These are phyloP conservation scores for Camponotus pennsylvanicus DNA, from an alignment of 1,140 invertebrate genomes.

Conservation along the genomic window DNA sequence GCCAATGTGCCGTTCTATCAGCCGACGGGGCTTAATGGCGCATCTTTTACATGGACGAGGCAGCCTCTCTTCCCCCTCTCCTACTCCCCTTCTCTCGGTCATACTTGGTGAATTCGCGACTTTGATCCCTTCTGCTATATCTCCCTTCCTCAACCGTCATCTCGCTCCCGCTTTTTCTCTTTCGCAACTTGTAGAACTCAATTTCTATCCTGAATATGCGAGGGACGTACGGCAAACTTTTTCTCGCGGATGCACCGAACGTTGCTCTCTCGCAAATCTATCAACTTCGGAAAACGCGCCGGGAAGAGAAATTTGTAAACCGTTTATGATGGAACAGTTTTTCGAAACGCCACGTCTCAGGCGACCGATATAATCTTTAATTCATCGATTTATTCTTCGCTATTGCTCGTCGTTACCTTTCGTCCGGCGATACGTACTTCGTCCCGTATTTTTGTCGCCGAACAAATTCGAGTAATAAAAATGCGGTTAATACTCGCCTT, in stretches of 20 bases:
- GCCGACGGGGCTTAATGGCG: slow-evolving; percentile 60
- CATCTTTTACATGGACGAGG: slow-evolving; percentile 59
- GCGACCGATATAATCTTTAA: slow-evolving; percentile 22
- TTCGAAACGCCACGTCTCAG: background rate
- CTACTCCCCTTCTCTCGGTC: background rate
- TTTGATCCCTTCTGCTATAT: slow-evolving; percentile 64
- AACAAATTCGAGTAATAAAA: background rate
- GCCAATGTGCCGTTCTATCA: slow-evolving; percentile 42
- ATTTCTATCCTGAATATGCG: slow-evolving; percentile 66
- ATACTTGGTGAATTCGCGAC: slow-evolving; percentile 61
- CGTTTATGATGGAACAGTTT: slow-evolving; percentile 36
- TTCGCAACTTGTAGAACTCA: slow-evolving; percentile 65
- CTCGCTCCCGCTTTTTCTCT: background rate
- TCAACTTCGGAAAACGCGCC: slow-evolving; percentile 28
- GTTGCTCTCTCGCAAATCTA: slow-evolving; percentile 54
- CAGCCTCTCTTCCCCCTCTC: background rate
- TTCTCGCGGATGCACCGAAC: slow-evolving; percentile 12
- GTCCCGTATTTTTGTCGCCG: background rate
- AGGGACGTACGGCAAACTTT: slow-evolving; percentile 58
- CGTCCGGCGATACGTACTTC: background rate
- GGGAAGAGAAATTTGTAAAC: slow-evolving; percentile 47
- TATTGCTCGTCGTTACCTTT: background rate
- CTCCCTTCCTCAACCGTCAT: slow-evolving; percentile 9
- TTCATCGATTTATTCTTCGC: background rate
- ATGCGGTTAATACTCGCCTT: slow-evolving; percentile 85